Evolutionary conservation across 2,888 invertebrate genomes (phyloP).

Genomic region (Onthophagus sagittarius): DNA sequence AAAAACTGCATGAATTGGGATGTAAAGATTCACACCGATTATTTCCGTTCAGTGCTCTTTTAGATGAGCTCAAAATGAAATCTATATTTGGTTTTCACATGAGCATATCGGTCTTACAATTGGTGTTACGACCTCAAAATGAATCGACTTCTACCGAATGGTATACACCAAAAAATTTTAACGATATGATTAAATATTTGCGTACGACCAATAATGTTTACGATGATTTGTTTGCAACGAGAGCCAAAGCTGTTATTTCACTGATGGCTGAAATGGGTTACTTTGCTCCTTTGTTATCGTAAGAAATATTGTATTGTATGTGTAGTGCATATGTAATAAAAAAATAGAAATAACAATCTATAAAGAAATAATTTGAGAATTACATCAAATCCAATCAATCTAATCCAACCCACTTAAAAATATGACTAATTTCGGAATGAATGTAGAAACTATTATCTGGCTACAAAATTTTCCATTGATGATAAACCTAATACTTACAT

Average conservation of each 20-base stretch:
- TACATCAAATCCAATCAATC: too few species aligned
- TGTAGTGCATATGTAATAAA: too few species aligned
- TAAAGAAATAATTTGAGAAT: too few species aligned
- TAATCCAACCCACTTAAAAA: too few species aligned
- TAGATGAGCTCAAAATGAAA: constrained; percentile 31
- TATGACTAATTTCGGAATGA: too few species aligned
- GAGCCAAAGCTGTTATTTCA: constrained; percentile 1
- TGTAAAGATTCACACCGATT: constrained; percentile 30
- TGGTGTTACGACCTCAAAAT: background rate
- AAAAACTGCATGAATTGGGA: constrained; percentile 26
- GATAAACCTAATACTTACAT: too few species aligned
- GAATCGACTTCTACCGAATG: background rate
- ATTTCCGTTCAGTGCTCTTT: constrained; percentile 31
- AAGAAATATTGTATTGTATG: too few species aligned
- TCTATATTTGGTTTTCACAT: constrained; percentile 28
- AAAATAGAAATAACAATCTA: too few species aligned
- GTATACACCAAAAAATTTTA: constrained; percentile 3
- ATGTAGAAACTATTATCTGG: too few species aligned
- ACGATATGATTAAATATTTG: background rate
- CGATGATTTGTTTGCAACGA: background rate
- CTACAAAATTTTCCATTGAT: too few species aligned
- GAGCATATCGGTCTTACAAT: constrained; percentile 19
- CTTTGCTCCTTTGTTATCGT: constrained; percentile 4
- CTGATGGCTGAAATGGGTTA: constrained; percentile 8
- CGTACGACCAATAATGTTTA: constrained; percentile 9